These are phyloP conservation scores for Steatocranus sp. DNA, from an alignment of 2,797 vertebrate genomes.

Conservation along the genomic window DNA sequence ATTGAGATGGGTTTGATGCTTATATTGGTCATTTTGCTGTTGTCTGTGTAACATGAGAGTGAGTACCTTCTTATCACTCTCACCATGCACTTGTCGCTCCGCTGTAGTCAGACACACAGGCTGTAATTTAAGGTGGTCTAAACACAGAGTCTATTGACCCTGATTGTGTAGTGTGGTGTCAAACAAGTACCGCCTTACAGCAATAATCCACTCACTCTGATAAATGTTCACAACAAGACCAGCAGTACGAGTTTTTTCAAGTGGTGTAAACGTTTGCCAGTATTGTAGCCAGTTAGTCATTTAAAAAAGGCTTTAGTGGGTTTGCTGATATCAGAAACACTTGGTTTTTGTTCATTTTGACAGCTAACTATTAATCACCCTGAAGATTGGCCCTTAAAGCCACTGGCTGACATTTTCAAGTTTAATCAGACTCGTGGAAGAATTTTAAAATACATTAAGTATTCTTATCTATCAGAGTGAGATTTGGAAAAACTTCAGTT, in stretches of 20 bases:
- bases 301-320: background rate
- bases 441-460: background rate
- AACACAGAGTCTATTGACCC: accelerated
- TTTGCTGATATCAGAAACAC: background rate
- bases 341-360: background rate
- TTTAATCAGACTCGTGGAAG: background rate
- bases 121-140: background rate
- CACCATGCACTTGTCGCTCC: background rate
- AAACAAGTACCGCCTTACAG: background rate
- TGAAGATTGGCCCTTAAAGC: background rate
- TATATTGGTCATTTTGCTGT: background rate
- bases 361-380: background rate
- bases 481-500: background rate
- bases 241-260: background rate
- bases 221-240: background rate
- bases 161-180: background rate
- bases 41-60: background rate
- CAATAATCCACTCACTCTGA: background rate
- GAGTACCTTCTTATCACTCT: background rate
- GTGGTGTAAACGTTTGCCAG: background rate
- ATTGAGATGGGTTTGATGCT: background rate
- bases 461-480: background rate
- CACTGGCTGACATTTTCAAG: background rate
- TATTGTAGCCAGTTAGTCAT: background rate
- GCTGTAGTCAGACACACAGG: background rate